A percentile compares a stretch with the other conserved stretches of the same genome.
These are phyloP conservation scores for Xylophagus ater DNA, from an alignment of 2,888 invertebrate species.

Conservation along the genomic window DNA sequence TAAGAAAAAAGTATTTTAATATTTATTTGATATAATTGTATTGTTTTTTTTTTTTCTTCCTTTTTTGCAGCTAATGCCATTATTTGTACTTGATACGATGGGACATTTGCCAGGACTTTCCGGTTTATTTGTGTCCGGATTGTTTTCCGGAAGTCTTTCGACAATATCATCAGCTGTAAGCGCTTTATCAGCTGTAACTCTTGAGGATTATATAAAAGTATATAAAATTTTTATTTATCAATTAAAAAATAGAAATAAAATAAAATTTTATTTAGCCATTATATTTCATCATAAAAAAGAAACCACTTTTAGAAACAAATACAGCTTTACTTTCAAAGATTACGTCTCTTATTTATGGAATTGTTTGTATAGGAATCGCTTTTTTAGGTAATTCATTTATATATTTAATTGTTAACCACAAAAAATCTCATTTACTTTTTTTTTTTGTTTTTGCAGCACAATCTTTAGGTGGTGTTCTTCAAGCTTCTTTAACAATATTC, in stretches of 20 bases:
- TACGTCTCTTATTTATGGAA: conserved; percentile 60
- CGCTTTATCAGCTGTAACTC: conserved; percentile 78
- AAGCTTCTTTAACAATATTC: conserved; percentile 74
- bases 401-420: no score
- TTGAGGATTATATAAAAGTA: conserved; percentile 72
- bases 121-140: conserved; percentile 82
- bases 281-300: conserved; percentile 30
- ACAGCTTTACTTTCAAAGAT: conserved; percentile 51
- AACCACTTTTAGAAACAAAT: conserved; percentile 33
- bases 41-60: conserved; percentile 8
- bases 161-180: conserved; percentile 87
- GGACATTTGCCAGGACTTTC: conserved; percentile 62
- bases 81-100: conserved; percentile 68
- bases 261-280: conserved; percentile 32
- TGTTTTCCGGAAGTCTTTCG: conserved; percentile 84
- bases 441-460: conserved; percentile 48
- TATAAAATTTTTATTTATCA: conserved; percentile 6
- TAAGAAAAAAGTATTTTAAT: conserved; percentile 13
- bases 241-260: not conserved
- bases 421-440: no score
- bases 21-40: conserved; percentile 1
- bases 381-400: conserved; percentile 61
- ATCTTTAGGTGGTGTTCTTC: conserved; percentile 74
- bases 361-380: conserved; percentile 66
- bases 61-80: conserved; percentile 51